Base-by-base conservation (phyloP, 2,113 vertebrate genomes). In the Microcebus jonahi region DNA sequence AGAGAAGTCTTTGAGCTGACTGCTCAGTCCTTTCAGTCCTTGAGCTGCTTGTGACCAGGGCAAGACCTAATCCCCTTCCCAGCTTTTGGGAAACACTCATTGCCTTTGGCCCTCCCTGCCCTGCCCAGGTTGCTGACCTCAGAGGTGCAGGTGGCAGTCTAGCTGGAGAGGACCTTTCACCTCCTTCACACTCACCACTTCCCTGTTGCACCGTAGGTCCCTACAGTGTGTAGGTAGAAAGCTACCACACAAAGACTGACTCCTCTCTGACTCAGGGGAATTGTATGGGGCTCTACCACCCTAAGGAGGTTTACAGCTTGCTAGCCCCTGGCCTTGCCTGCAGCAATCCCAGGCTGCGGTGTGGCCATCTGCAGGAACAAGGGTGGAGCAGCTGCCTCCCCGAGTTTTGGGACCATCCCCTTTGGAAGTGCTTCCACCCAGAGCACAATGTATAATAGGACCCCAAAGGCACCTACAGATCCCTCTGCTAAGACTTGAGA, bases 161-260 rank as follows among this genome's bases (percentile, higher is more conserved):
- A 39, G 45, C n/a, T 14, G 12, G 10, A 53, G 36, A 11, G 45
- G 61, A 97, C 95, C 95, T 97, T 93, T 97, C 93, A 91, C 94
- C 95, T 94, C 80, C 92, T 97, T 97, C 90, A 90, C 87, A 84
- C 55, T n/a, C 70, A 57, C 20, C 67, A 55, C 20, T 89, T 63
- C 27, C 39, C 87, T 81, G n/a, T 17, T 2, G 55, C 50, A 25
- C 31, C 9, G 5, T 17, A 27, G 8, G 71, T 59, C 29, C 57
- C 70, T 31, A 29, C 12, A 0, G 20, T 8, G 9, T 10, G 13
- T 4, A 20, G 34, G 53, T 42, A 31, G 76, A 59, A 36, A 83
- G 45, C 53, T 31, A 50, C 25, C 13, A 6, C 87, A 36, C 21
- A 42, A 2, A 77, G 31, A 7, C 76, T 21, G 80, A 48, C 36